Evolutionary conservation across 92 coral and sea anemone species (phyloP).

Genomic region (Phenganax stokvisi): DNA sequence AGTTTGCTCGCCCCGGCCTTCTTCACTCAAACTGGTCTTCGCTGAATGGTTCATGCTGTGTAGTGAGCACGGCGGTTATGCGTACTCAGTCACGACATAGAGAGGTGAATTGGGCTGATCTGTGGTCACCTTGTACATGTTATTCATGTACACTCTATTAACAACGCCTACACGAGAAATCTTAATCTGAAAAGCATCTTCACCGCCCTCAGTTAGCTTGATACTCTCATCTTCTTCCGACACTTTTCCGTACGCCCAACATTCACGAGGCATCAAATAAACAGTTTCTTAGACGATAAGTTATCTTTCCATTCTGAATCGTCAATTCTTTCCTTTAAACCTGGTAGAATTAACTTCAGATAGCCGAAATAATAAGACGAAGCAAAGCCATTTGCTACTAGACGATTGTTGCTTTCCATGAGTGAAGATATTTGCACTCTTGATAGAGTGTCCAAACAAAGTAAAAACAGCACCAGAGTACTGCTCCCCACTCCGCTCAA

Average conservation of each 20-base stretch:
- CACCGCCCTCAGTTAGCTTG: background rate
- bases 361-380: too few relatives aligned
- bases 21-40: conserved; percentile 50
- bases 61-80: conserved; percentile 59
- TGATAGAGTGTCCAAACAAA: too few relatives aligned
- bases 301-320: background rate
- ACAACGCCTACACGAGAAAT: conserved; percentile 2
- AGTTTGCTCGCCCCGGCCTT: conserved; percentile 66
- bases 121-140: conserved; percentile 21
- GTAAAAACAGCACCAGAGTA: too few relatives aligned
- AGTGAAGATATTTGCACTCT: too few relatives aligned
- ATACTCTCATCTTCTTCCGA: conserved; percentile 26
- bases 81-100: conserved; percentile 61
- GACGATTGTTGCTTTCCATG: too few relatives aligned
- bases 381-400: too few relatives aligned
- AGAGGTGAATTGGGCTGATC: background rate
- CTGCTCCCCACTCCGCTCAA: too few relatives aligned
- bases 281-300: conserved; percentile 38
- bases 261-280: conserved; percentile 67
- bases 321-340: conserved; percentile 43
- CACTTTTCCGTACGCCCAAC: conserved; percentile 46
- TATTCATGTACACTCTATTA: background rate
- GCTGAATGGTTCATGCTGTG: conserved; percentile 57
- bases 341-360: too few relatives aligned
- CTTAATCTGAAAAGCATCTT: background rate